phyloP scores from a whole-genome alignment of 2,888 invertebrate species.

The Leucophora obtusa region DNA sequence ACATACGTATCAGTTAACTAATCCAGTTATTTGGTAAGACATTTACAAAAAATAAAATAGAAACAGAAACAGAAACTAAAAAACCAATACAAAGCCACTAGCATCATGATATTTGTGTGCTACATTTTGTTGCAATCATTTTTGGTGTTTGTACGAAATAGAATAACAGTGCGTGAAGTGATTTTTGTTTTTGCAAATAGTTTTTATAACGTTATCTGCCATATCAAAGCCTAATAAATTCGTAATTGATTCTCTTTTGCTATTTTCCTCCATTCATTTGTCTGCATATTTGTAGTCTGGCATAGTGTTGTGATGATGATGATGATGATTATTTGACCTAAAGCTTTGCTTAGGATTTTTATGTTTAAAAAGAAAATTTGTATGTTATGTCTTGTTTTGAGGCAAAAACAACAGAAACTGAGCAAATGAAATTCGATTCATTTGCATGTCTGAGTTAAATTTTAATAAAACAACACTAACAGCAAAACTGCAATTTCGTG shows the following conservation, averaged over 20 bases:
- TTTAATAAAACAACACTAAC: constrained; percentile 31
- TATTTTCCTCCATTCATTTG: constrained; percentile 3
- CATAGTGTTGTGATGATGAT: constrained; percentile 15
- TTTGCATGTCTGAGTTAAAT: constrained; percentile 49
- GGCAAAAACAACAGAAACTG: constrained; percentile 19
- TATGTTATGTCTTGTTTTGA: constrained; percentile 27
- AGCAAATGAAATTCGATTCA: constrained; percentile 51
- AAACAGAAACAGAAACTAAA: constrained; percentile 5
- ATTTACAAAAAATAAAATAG: constrained; percentile 14
- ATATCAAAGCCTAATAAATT: constrained; percentile 52
- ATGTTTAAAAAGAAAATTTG: constrained; percentile 13
- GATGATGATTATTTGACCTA: constrained; percentile 28
- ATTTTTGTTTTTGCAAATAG: constrained; percentile 26
- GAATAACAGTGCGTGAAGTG: constrained; percentile 38
- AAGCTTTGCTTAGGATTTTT: constrained; percentile 13
- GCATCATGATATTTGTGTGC: constrained; percentile 24
- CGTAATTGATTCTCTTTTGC: constrained; percentile 34
- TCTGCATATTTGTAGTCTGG: background rate
- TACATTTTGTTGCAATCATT: constrained; percentile 18
- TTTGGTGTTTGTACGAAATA: constrained; percentile 2
- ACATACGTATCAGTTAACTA: constrained; percentile 51
- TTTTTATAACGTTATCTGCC: constrained; percentile 52
- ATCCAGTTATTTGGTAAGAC: constrained; percentile 57
- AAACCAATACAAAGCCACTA: constrained; percentile 13
- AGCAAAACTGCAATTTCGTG: constrained; percentile 29